A percentile compares a stretch with the other conserved stretches of the same genome.
These are phyloP conservation scores for Zygogramma bicolorata DNA, from an alignment of 2,888 invertebrate species.

Conservation along the genomic window DNA sequence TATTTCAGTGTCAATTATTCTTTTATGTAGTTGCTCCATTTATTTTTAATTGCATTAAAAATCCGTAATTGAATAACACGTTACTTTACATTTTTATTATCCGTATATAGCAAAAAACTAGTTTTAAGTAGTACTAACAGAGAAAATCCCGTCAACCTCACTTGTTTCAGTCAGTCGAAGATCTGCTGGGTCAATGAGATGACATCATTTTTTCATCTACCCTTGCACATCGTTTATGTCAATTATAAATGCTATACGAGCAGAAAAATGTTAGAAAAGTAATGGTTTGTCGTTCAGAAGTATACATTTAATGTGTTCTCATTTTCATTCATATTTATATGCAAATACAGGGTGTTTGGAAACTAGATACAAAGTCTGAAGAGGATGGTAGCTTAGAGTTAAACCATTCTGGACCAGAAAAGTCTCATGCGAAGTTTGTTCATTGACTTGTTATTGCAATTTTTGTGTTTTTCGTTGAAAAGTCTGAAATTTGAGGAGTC, in stretches of 20 bases:
- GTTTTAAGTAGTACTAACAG: conserved; percentile 17
- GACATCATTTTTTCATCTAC: conserved; percentile 26
- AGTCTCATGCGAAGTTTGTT: too few species aligned
- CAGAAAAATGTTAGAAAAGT: not conserved
- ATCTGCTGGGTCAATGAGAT: conserved; percentile 27
- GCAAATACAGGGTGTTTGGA: too few species aligned
- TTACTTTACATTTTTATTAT: conserved; percentile 14
- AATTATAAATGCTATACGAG: not conserved
- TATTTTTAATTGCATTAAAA: conserved; percentile 17
- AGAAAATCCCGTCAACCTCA: conserved; percentile 37
- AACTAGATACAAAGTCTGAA: too few species aligned
- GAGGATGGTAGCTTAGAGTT: too few species aligned
- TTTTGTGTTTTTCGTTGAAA: too few species aligned
- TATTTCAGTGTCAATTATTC: conserved; percentile 16
- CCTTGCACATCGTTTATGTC: not conserved
- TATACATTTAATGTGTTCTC: too few species aligned
- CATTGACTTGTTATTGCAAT: too few species aligned
- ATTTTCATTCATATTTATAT: too few species aligned
- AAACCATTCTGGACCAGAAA: too few species aligned
- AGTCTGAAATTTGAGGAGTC: too few species aligned
- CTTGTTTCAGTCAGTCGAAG: conserved; percentile 19
- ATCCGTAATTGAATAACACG: conserved; percentile 1
- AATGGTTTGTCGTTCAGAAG: not conserved
- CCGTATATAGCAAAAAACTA: conserved; percentile 23
- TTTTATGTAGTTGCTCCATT: conserved; percentile 5